Percentiles rank a stretch among this genome's conserved stretches.
These are phyloP conservation scores for Ptycholaimellus sp. DNA, from an alignment of 2,888 invertebrate genomes.

Conservation along the genomic window DNA sequence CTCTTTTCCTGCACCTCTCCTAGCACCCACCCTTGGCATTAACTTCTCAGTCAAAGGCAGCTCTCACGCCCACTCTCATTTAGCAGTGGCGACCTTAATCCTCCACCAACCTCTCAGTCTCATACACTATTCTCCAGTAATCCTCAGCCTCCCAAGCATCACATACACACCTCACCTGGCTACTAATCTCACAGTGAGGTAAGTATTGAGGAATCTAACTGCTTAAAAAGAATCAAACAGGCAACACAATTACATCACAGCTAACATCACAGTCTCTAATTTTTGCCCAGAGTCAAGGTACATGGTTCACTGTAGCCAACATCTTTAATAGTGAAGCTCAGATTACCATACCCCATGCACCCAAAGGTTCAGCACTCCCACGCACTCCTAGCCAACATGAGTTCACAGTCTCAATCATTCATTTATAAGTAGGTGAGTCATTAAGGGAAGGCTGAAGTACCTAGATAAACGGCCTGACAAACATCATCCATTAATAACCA, in stretches of 20 bases:
- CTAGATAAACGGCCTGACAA: conserved; percentile 90
- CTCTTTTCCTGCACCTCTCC: too few species aligned
- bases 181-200: too few species aligned
- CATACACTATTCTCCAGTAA: conserved; percentile 82
- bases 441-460: too few species aligned
- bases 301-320: conserved; percentile 67
- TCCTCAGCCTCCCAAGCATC: conserved; percentile 86
- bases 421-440: too few species aligned
- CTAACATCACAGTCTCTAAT: too few species aligned
- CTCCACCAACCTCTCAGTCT: conserved; percentile 80
- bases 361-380: conserved; percentile 92
- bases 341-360: conserved; percentile 93
- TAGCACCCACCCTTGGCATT: conserved; percentile 86
- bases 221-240: too few species aligned
- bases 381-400: conserved; percentile 87
- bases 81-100: conserved; percentile 84
- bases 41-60: conserved; percentile 82
- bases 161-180: conserved; percentile 60
- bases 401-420: conserved; percentile 84
- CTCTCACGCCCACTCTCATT: conserved; percentile 68
- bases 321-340: conserved; percentile 41
- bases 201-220: too few species aligned
- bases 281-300: conserved; percentile 27
- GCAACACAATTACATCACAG: conserved; percentile 66
- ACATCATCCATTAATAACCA: conserved; percentile 78